Evolutionary conservation across 2,888 invertebrate genomes (phyloP).

Genomic region (Copidosoma aretas): DNA sequence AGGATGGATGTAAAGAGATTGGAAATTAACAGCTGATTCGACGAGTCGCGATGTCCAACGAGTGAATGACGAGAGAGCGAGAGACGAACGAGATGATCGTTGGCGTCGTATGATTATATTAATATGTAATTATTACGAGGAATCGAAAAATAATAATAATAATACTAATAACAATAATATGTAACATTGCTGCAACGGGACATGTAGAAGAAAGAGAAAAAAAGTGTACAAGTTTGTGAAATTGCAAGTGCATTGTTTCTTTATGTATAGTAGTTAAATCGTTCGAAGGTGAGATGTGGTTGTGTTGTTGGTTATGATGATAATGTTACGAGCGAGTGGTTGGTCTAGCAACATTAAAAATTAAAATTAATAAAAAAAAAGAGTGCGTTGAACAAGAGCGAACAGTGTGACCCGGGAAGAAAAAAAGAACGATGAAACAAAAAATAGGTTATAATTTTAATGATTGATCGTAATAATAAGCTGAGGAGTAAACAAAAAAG

Average conservation of each 20-base stretch:
- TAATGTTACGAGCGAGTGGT: conserved; percentile 36
- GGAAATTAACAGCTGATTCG: too few relatives aligned
- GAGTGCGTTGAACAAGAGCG: conserved; percentile 13
- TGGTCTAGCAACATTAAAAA: conserved; percentile 24
- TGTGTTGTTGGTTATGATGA: conserved; percentile 18
- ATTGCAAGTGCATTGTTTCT: conserved; percentile 43
- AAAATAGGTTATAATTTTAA: conserved; percentile 4
- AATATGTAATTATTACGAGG: conserved; percentile 13
- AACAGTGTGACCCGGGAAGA: conserved; percentile 8
- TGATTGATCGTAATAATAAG: not conserved
- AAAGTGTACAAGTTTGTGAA: conserved; percentile 31
- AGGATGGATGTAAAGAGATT: conserved; percentile 9
- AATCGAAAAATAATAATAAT: too few relatives aligned
- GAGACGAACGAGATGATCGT: conserved; percentile 13
- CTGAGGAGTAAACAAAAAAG: not conserved
- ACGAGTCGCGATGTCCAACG: not conserved
- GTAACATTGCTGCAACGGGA: not conserved
- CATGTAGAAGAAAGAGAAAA: conserved; percentile 4
- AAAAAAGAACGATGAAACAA: conserved; percentile 17
- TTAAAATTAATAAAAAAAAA: not conserved
- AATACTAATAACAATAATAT: too few relatives aligned
- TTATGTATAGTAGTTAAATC: conserved; percentile 38
- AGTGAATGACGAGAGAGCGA: too few relatives aligned
- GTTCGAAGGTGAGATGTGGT: conserved; percentile 1
- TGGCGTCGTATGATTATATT: conserved; percentile 21